Conservation (phyloP, 2,888 invertebrate species). For the Halictus ligatus region DNA sequence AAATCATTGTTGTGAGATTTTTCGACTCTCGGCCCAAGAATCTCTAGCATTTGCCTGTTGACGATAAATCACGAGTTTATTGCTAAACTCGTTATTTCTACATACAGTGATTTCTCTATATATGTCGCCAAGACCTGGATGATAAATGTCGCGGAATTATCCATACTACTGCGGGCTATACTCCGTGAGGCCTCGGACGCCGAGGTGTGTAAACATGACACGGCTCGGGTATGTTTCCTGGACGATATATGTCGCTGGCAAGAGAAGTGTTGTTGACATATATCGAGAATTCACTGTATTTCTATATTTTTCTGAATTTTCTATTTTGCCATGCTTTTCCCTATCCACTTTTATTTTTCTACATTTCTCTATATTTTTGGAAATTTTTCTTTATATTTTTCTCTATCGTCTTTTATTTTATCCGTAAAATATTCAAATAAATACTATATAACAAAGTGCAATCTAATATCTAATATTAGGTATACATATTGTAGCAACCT, state of each 20-base stretch:
- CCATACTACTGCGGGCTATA: no score
- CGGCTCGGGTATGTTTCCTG: no score
- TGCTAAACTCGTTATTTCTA: not conserved
- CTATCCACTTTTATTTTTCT: not conserved
- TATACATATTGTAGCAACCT: no score
- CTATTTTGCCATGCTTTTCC: not conserved
- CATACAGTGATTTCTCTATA: no score
- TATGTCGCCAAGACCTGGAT: no score
- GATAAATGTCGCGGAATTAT: no score
- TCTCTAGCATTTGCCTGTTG: not conserved
- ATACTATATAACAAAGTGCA: not conserved
- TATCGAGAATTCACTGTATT: not conserved
- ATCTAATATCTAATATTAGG: not conserved
- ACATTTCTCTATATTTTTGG: not conserved
- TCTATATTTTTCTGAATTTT: not conserved
- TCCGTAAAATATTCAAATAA: not conserved
- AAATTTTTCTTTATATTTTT: not conserved
- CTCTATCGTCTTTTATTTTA: not conserved
- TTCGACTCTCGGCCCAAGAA: not conserved
- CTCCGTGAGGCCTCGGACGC: no score
- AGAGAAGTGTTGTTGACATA: no score
- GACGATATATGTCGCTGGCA: no score
- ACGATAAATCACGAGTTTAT: constrained; percentile 8
- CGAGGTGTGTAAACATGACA: no score
- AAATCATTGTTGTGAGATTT: constrained; percentile 5